These are phyloP conservation scores for Apomyelois bistriatella DNA, from an alignment of 2,888 invertebrate genomes.

Conservation along the genomic window DNA sequence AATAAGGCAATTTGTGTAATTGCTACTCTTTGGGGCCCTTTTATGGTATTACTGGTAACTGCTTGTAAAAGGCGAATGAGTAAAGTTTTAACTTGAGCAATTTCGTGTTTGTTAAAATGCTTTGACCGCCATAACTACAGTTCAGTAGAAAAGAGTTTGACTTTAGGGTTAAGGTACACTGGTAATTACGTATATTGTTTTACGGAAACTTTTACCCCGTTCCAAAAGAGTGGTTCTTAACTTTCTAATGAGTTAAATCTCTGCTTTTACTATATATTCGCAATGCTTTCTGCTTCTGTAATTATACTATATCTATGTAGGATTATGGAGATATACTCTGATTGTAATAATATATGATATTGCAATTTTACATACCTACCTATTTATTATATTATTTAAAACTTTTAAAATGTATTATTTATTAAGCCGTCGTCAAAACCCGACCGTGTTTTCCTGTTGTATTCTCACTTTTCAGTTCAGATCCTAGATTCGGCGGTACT, in stretches of 20 bases:
- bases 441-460: too few species aligned
- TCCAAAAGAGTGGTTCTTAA: not conserved
- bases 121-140: too few species aligned
- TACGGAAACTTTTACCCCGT: not conserved
- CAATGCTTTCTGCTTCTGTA: not conserved
- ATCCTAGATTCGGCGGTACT: too few species aligned
- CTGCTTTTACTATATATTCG: not conserved
- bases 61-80: not conserved
- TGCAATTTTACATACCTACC: too few species aligned
- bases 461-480: too few species aligned
- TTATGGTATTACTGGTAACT: not conserved
- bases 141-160: too few species aligned
- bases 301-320: not conserved
- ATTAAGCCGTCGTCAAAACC: too few species aligned
- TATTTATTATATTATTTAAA: too few species aligned
- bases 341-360: not conserved
- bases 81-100: too few species aligned
- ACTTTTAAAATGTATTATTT: too few species aligned
- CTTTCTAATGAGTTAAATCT: not conserved
- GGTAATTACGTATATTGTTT: not conserved
- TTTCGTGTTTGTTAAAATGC: too few species aligned
- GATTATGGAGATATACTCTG: not conserved
- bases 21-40: not conserved
- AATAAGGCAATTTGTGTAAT: conserved; percentile 18
- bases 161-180: not conserved